phyloP scores from a whole-genome alignment of 2,797 vertebrate genomes.

The Fistularia commersonii region DNA sequence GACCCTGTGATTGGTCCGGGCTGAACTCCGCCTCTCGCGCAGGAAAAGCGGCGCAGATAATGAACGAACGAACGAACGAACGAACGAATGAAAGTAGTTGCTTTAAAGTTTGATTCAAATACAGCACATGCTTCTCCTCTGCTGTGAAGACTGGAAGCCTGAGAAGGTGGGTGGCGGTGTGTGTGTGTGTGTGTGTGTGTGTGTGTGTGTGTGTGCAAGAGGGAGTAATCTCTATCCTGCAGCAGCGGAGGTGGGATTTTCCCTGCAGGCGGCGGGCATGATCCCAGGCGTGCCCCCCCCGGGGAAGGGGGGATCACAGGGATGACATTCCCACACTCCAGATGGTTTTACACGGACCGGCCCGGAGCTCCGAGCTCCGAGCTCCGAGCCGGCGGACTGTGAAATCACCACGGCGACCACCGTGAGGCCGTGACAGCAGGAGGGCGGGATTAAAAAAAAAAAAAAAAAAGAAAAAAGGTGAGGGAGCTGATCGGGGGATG shows the following conservation, averaged over 20 bases:
- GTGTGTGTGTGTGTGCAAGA: conserved; percentile 17
- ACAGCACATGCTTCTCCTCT: conserved; percentile 23
- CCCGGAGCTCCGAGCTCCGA: conserved; percentile 21
- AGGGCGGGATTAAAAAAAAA: conserved; percentile 14
- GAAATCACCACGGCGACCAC: conserved; percentile 50
- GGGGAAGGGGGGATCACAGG: conserved; percentile 56
- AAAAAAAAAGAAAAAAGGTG: conserved; percentile 17
- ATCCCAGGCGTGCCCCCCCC: conserved; percentile 45
- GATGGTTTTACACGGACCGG: conserved; percentile 38
- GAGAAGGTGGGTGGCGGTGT: conserved; percentile 14
- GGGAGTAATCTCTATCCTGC: conserved; percentile 58
- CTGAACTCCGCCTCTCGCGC: no score
- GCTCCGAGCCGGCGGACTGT: conserved; percentile 46
- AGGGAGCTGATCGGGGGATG: conserved; percentile 14
- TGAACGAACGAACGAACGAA: no score
- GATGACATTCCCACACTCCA: conserved; percentile 67
- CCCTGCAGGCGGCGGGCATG: conserved; percentile 60
- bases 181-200: neutral
- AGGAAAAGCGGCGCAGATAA: no score
- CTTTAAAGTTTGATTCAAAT: conserved; percentile 7
- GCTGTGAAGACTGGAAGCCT: conserved; percentile 23
- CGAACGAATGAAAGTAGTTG: no score
- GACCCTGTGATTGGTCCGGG: no score
- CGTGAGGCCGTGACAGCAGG: conserved; percentile 43
- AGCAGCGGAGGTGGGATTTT: conserved; percentile 55